Base-by-base conservation (phyloP, 2,888 invertebrate species). In the Harmothoe impar region DNA sequence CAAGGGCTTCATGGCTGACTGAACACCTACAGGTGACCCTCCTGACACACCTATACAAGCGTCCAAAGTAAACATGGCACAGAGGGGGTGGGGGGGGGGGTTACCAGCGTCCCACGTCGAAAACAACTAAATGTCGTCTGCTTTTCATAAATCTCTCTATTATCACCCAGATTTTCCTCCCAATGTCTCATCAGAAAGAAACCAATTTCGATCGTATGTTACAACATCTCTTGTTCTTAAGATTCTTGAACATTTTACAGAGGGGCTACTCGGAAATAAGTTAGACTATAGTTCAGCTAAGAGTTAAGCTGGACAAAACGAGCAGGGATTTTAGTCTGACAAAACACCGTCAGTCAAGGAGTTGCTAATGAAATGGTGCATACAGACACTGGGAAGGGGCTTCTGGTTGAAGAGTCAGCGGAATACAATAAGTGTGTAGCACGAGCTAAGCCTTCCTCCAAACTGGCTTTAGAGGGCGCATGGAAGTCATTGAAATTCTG, bases 401-500 rank as follows among this genome's bases (percentile, higher is more conserved):
- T 72, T 72, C 72, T 62, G 62, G 72, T 29, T 29, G 31, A 72
- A 25, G 72, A 72, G 72, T 3, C 62, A 25, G 72, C 15, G 29
- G 72, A 29, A 72, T 29, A 72, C 72, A 72, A 72, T 72, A 25
- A 29, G 72, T n/a, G 1, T 23, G 15, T 15, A 25, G 29, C 25
- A 25, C n/a, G 7, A 29, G 29, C 7, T 72, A 72, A 72, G 25
- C 72, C 31, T 15, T 72, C 0, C 72, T 72, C 29, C 29, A 72
- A n/a, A 72, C 72, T 72, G 72, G 31, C 72, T 29, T 72, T 62
- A n/a, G 15, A n/a, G 62, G 62, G 62, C 23, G 62, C 25, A 62
- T 62, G 23, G 62, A 62, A 62, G 43, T 43, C 43, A 43, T 43
- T 43, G 43, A 43, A 43, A 43, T 43, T 43, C 43, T 43, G n/a